Conservation (phyloP, 1,140 invertebrate species). For the Mya arenaria region DNA sequence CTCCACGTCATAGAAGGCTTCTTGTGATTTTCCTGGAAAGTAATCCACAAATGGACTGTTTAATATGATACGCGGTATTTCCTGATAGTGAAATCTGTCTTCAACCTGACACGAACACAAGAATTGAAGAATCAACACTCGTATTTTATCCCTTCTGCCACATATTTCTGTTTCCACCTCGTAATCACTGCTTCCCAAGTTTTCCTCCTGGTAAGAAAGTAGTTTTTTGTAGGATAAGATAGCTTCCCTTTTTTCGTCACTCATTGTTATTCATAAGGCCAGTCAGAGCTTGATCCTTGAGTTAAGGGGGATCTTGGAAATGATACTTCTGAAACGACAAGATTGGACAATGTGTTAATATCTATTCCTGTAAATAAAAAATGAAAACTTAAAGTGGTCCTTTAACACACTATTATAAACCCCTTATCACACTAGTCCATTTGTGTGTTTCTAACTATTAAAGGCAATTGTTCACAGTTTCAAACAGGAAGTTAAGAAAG, state of each 20-base stretch:
- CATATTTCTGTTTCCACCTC: not conserved
- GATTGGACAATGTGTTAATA: no score
- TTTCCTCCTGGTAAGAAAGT: not conserved
- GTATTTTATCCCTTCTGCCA: conserved; percentile 2
- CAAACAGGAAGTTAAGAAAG: no score
- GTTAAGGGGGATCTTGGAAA: no score
- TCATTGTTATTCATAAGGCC: no score
- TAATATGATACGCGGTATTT: conserved; percentile 52
- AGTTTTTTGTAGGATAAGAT: not conserved
- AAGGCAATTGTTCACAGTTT: no score
- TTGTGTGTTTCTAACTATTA: no score
- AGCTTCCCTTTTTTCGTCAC: conserved; percentile 1
- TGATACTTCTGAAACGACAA: no score
- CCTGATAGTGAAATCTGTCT: conserved; percentile 39
- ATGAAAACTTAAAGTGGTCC: no score
- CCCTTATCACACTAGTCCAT: no score
- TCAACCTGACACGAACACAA: not conserved
- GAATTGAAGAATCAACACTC: conserved; percentile 15
- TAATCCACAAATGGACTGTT: conserved; percentile 42
- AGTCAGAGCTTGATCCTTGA: no score
- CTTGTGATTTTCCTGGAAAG: conserved; percentile 40
- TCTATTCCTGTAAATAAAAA: no score
- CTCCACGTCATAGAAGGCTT: conserved; percentile 61
- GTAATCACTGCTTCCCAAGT: not conserved
- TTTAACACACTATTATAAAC: no score